Percentiles rank a stretch among this genome's conserved stretches.
Conservation (phyloP, 2,888 invertebrate genomes). For the Acanthacorydalis orientalis region DNA sequence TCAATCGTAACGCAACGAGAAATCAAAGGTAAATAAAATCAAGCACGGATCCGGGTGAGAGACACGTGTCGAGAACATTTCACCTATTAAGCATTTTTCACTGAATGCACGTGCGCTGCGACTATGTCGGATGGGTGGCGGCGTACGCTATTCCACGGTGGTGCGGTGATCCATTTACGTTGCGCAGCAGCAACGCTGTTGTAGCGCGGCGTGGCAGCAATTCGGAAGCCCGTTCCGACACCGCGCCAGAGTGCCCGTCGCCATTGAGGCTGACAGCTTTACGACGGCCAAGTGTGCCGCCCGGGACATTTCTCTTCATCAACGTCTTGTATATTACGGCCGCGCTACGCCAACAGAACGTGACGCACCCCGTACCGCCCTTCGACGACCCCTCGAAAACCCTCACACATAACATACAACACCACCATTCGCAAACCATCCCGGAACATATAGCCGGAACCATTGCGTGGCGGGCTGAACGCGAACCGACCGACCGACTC, state of each 20-base stretch:
- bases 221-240: conserved; percentile 19
- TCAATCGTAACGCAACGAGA: no score
- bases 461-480: no score
- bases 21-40: no score
- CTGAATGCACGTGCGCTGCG: background rate
- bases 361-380: background rate
- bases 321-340: conserved; percentile 14
- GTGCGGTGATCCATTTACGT: background rate
- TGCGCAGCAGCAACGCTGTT: conserved; percentile 7
- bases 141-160: background rate
- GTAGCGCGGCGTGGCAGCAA: conserved; percentile 19
- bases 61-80: no score
- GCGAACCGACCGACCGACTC: no score
- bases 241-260: conserved; percentile 20
- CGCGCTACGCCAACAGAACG: background rate
- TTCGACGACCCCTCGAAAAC: background rate
- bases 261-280: conserved; percentile 22
- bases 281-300: conserved; percentile 19
- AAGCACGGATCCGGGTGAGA: no score
- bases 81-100: background rate
- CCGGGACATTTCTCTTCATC: conserved; percentile 24
- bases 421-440: background rate
- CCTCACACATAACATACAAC: background rate
- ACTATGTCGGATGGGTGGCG: background rate
- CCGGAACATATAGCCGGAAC: no score